These are phyloP conservation scores for Cyanoramphus novaezelandiae DNA, from an alignment of 2,113 vertebrate species.

Conservation along the genomic window DNA sequence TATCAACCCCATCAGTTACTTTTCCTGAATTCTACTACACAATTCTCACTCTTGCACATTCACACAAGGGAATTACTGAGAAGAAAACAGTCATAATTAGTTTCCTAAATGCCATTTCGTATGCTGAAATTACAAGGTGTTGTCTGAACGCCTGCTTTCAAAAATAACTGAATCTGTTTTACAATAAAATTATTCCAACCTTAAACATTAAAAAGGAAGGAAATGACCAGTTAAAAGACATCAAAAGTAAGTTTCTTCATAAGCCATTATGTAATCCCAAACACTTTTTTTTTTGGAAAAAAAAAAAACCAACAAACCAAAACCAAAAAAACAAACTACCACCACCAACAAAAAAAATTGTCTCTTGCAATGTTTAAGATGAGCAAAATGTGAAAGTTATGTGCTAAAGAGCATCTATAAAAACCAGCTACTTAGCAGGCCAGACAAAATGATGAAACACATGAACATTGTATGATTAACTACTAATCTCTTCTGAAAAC, in stretches of 20 bases:
- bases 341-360: not conserved
- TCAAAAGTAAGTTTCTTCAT: not conserved
- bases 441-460: not conserved
- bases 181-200: not conserved
- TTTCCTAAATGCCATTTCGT: not conserved
- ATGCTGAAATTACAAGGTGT: not conserved
- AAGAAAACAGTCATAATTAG: not conserved
- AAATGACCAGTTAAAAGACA: not conserved
- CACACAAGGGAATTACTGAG: not conserved
- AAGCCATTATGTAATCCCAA: not conserved
- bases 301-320: not conserved
- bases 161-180: not conserved
- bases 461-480: not conserved
- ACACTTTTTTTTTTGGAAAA: no score
- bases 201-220: not conserved
- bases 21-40: not conserved
- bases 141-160: not conserved
- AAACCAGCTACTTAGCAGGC: not conserved
- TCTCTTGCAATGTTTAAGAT: not conserved
- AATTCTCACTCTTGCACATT: not conserved
- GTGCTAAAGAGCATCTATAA: not conserved
- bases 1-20: not conserved
- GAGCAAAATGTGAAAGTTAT: not conserved
- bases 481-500: not conserved
- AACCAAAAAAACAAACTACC: no score